A percentile compares a stretch with the other conserved stretches of the same genome.
Evolutionary conservation across 2,113 vertebrate species (phyloP).

Genomic region (Chionomys nivalis): DNA sequence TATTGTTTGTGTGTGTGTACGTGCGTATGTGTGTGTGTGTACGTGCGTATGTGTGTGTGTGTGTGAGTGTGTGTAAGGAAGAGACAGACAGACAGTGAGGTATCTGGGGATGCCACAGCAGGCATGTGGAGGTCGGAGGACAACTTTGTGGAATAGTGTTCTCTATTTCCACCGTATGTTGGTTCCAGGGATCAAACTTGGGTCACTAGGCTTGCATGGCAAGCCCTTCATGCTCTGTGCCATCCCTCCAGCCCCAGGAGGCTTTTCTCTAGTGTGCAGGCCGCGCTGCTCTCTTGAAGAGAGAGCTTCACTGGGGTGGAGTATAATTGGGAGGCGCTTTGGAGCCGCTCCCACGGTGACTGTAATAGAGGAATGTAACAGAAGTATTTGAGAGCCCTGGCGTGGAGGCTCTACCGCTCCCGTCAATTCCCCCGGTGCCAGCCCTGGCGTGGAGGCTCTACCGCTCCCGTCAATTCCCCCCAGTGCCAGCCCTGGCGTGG

Average conservation of each 20-base stretch:
- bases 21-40: not conserved
- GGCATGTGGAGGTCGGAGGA: not conserved
- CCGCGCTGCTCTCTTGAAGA: not conserved
- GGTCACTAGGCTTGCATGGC: not conserved
- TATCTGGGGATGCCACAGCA: not conserved
- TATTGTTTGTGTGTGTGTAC: not conserved
- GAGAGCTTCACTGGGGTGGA: not conserved
- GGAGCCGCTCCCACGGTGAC: not conserved
- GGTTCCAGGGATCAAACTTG: not conserved
- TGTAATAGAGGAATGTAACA: not conserved
- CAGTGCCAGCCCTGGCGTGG: not conserved
- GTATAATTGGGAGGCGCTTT: too few species aligned
- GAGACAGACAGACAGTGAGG: not conserved
- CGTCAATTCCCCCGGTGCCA: rapidly evolving
- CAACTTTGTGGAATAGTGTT: not conserved
- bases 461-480: too few species aligned
- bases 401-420: not conserved
- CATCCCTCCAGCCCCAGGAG: not conserved
- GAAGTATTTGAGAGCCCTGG: not conserved
- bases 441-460: not conserved
- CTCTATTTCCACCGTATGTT: not conserved
- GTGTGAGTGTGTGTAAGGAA: not conserved
- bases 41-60: not conserved
- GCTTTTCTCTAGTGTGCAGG: not conserved
- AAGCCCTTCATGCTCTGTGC: not conserved